Base-by-base conservation (phyloP, 2,797 vertebrate genomes). In the Botia almorhae region DNA sequence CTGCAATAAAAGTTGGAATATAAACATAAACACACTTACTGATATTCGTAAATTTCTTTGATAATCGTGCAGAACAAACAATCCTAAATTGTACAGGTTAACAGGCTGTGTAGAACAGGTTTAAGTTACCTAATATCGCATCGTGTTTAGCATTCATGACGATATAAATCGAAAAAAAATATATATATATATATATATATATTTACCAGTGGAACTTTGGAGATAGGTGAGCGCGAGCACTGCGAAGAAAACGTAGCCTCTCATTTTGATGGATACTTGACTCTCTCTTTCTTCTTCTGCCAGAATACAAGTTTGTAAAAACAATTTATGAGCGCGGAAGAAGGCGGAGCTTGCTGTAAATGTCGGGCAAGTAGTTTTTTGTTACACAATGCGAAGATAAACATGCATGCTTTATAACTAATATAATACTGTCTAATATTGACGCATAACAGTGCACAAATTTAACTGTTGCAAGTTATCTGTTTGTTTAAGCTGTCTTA, bases 141-240 rank as follows among this genome's bases (percentile, higher is more conserved):
- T 33, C 33, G 33, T 33, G 33, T 33, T 33, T 33, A 33, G 33
- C 33, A 33, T 33, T 23, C 10, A 33, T 7, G 4, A 55, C 43
- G 33, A 79, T 23, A 76, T 48, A 63, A 61, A 33, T 2, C 46
- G 16, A 53, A 10, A 7, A 14, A 64, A 80, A 73, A 60, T 2
- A 26, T n/a, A n/a, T n/a, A n/a, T n/a, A n/a, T n/a, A n/a, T n/a
- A n/a, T n/a, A 26, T 26, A 26, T 26, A 60, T 3, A n/a, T 83
- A 80, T 83, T 82, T 86, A 87, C 86, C 84, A 17, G 23, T 67
- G 50, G 58, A 77, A 55, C 21, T 48, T 17, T 53, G 63, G 14
- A 83, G 68, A 48, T 74, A 51, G 17, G 68, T 55, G 29, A 83
- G 17, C 2, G 74, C 13, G 55, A 83, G 43, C 4, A 72, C 19